Base-by-base conservation (phyloP, 2,113 vertebrate genomes). In the Enhydra lutris region DNA sequence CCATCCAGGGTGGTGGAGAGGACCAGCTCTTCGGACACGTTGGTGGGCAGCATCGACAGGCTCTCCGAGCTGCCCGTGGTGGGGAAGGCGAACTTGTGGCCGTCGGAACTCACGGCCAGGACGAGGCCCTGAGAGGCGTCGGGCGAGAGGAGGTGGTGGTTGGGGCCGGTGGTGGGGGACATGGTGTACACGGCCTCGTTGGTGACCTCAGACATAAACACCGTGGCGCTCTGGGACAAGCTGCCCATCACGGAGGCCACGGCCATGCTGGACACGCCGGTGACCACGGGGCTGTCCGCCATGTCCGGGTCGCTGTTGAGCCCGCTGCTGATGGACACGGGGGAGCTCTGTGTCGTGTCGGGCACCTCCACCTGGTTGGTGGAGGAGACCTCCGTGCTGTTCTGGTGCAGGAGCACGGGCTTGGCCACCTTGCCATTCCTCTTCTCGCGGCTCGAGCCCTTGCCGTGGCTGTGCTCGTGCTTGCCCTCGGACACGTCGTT, bases 331-430 rank as follows among this genome's bases (percentile, higher is more conserved):
- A 99, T 99, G 98, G 99, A 99, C 95, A 99, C 99, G 0, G 99
- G 99, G 73, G 99, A 99, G 98, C 99, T 99, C 98, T 99, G 99
- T 15, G 99, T 99, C 5, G 99, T 99, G 99, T 99, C 99, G 0
- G 99, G 99, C 36, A 99, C 99, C 98, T 99, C 99, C 93, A 99
- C 99, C 98, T 99, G 99, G 98, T 99, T 99, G 98, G 99, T 99
- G 84, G 99, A 99, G 59, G 99, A 99, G 83, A 99, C 99, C 98
- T 99, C 99, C 1, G 99, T 99, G 99, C 99, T 99, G 98, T 99
- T 99, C 98, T 99, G 99, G 97, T 99, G 99, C 94, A 99, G 99
- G 97, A 99, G 98, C 63, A 99, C 99, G 0, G 99, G 99, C 98
- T 99, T 99, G 42, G 99, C 99, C 98, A 99, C 99, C 98, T 99